Conservation (phyloP, 2,888 invertebrate genomes). For the Cheilosia variabilis region DNA sequence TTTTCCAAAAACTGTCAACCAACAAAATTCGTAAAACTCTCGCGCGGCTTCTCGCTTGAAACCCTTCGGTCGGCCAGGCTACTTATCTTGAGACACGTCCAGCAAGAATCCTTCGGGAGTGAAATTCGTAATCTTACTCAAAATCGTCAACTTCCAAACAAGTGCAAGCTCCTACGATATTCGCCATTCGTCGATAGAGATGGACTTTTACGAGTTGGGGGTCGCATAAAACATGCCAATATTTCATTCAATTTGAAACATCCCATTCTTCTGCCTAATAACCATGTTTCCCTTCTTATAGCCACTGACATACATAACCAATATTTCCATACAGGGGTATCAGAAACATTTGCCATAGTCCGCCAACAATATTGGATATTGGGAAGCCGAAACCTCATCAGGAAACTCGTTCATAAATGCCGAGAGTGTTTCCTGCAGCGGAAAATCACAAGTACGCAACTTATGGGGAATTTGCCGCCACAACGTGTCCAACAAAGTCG, state of each 20-base stretch:
- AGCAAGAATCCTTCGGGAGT: background rate
- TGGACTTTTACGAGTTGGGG: background rate
- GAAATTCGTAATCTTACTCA: constrained; percentile 12
- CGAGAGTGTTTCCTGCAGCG: constrained; percentile 60
- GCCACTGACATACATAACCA: constrained; percentile 38
- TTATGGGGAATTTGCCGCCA: constrained; percentile 57
- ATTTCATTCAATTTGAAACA: constrained; percentile 38
- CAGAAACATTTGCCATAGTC: constrained; percentile 30
- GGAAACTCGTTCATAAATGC: constrained; percentile 40
- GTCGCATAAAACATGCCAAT: constrained; percentile 11
- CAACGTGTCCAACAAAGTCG: constrained; percentile 18
- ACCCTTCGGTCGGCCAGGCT: too few species aligned
- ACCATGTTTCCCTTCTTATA: constrained; percentile 36
- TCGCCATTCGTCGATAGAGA: constrained; percentile 28
- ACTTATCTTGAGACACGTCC: too few species aligned
- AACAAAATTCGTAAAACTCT: too few species aligned
- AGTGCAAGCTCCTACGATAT: constrained; percentile 8
- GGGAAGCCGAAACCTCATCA: constrained; percentile 44
- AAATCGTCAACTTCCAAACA: constrained; percentile 2
- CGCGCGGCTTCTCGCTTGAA: too few species aligned
- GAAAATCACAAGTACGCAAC: constrained; percentile 26
- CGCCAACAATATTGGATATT: constrained; percentile 64
- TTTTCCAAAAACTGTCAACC: too few species aligned
- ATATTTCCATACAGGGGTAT: constrained; percentile 44
- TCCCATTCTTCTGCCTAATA: constrained; percentile 43